Evolutionary conservation across 2,113 vertebrate genomes (phyloP), one percentile per base, ranked within the genome.

Genomic region (Eubucco bourcierii): DNA sequence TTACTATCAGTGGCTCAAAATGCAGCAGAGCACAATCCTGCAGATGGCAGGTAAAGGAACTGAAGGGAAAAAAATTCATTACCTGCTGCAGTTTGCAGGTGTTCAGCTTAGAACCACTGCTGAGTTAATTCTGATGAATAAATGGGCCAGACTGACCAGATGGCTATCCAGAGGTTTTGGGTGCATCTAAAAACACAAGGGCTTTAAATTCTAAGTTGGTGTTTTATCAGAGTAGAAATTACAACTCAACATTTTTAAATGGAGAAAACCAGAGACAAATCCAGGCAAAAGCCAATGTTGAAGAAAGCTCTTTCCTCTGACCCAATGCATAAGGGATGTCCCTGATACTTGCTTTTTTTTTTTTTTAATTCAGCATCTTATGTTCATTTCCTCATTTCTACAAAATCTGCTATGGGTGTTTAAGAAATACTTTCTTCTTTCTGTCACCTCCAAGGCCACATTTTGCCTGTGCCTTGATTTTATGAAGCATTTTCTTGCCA

Each of bases 51-150:
- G 37, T 80, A 81, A 77, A 81, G 58, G 58, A 85, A 90, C 7
- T 4, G 14, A 86, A 73, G 55, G 64, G 37, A 41, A 77, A 20
- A 50, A 88, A 92, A 94, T 84, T 63, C 56, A 82, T 95, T 80
- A 70, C 71, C 47, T 74, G 75, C 25, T 73, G 71, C 24, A 64
- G 60, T 73, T 90, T 87, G 41, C 41, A 41, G 41, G 78, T 93
- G 71, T 72, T 87, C n/a, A 55, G 16, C 31, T 92, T 73, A 87
- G 81, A 94, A 70, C 15, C 29, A 95, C 59, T 4, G 4, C 55
- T n/a, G 71, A 82, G 81, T 39, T 91, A 76, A 85, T 92, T 89
- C n/a, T 84, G 67, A 87, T 73, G 46, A 86, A 92, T 92, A 91
- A 92, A 87, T 59, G 64, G 72, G 21, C 60, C 56, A 82, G 81